Evolutionary conservation across 92 coral and sea anemone genomes (phyloP), one percentile per base, ranked within the genome.

Genomic region (Paragorgia papillata): DNA sequence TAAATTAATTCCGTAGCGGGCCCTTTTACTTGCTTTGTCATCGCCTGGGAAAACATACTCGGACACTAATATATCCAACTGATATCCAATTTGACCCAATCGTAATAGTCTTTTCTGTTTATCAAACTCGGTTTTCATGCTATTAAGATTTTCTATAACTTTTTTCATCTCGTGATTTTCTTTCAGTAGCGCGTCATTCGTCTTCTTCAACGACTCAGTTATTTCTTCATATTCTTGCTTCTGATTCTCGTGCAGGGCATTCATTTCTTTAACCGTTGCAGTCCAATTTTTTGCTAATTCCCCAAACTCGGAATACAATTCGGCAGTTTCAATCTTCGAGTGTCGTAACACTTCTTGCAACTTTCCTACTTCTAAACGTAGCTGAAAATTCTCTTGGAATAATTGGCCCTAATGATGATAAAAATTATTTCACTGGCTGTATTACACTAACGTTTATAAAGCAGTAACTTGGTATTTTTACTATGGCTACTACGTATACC

Each of bases 261-360:
- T 66, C 22, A 66, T 35, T 28, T 66, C 30, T 46, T 4, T 66
- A 9, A 66, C 56, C 1, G 56, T 66, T 0, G 35, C 54, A 3
- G n/a, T 40, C 73, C 73, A 66, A 20, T 43, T 31, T 18, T 44
- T 2, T 13, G 73, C 53, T 26, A 66, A 43, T 20, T 39, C 9
- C 13, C 73, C 73, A 41, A 66, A 66, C 1, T 32, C 8, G 1
- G 28, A 5, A 19, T 12, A 66, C 56, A 66, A 39, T 17, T 66
- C 73, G 27, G 73, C 73, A 21, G 57, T 68, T 3, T 68, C 75
- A 25, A 68, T 9, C 43, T 68, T 68, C 57, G 75, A 68, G 35
- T 68, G 21, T 26, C 1, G 40, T 1, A 68, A 18, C 10, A 20
- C 75, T 20, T 20, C 15, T 27, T 41, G 37, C 58, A 68, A 27